A percentile compares a stretch with the other conserved stretches of the same genome.
Conservation (phyloP, 1,140 invertebrate species). For the Chrysomallon squamiferum region DNA sequence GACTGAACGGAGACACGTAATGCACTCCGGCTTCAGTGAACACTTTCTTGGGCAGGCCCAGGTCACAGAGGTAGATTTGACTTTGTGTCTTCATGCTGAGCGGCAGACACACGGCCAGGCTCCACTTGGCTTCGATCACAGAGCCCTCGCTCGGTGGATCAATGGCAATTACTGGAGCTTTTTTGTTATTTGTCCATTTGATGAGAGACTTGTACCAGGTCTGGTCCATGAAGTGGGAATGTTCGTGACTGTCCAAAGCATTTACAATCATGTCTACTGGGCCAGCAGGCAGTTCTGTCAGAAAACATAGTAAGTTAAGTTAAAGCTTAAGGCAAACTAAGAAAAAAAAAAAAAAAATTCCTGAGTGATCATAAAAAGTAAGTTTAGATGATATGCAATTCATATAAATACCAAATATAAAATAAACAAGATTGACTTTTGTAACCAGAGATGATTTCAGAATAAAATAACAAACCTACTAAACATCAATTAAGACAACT, state of each 20-base stretch:
- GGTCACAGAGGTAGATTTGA: slow-evolving; percentile 85
- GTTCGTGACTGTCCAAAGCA: slow-evolving; percentile 69
- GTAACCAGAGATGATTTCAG: no score
- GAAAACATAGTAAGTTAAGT: slow-evolving; percentile 7
- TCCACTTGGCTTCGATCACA: slow-evolving; percentile 77
- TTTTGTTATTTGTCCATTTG: slow-evolving; percentile 74
- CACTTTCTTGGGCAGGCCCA: slow-evolving; percentile 80
- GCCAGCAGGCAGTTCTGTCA: slow-evolving; percentile 68
- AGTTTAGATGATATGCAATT: no score
- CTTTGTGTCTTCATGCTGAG: slow-evolving; percentile 74
- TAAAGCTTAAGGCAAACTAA: no score
- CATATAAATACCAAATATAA: neutral
- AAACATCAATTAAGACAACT: no score
- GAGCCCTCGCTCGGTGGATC: slow-evolving; percentile 74
- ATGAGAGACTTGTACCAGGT: slow-evolving; percentile 64
- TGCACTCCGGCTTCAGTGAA: slow-evolving; percentile 79
- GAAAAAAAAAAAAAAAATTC: slow-evolving; percentile 6
- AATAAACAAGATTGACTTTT: no score
- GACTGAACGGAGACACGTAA: slow-evolving; percentile 87
- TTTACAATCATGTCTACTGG: slow-evolving; percentile 75
- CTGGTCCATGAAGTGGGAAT: slow-evolving; percentile 36
- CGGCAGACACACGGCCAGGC: slow-evolving; percentile 78
- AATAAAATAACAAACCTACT: no score
- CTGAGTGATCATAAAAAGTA: neutral
- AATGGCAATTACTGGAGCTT: slow-evolving; percentile 80